A percentile compares a stretch with the other conserved stretches of the same genome.
Evolutionary conservation across 53 echinoderm and acorn worm species (phyloP).

Genomic region (Stichopus horrens): DNA sequence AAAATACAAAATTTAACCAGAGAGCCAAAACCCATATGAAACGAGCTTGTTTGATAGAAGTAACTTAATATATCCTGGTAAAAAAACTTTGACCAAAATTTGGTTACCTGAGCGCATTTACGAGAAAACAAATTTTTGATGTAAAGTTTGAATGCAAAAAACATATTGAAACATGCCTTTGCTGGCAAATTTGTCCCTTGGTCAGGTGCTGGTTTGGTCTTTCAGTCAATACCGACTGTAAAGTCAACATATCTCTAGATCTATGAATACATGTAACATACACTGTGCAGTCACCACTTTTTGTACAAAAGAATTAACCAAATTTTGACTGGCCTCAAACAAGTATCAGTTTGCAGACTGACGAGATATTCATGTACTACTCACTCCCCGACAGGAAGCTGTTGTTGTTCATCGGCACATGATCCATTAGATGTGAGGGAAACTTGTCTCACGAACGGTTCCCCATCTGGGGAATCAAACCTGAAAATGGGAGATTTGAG

Average conservation of each 20-base stretch:
- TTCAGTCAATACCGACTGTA: not conserved
- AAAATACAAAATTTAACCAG: too few relatives aligned
- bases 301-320: not conserved
- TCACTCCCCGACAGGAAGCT: slow-evolving; percentile 70
- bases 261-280: not conserved
- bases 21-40: too few relatives aligned
- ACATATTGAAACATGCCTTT: too few relatives aligned
- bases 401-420: slow-evolving; percentile 51
- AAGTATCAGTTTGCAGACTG: too few relatives aligned
- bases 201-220: too few relatives aligned
- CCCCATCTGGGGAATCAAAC: slow-evolving; percentile 55
- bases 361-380: slow-evolving; percentile 12
- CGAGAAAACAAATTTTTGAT: too few relatives aligned
- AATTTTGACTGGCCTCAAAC: not conserved
- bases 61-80: too few relatives aligned
- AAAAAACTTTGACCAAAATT: too few relatives aligned
- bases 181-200: too few relatives aligned
- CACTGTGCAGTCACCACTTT: not conserved
- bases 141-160: too few relatives aligned
- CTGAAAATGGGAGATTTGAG: not conserved
- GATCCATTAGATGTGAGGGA: slow-evolving; percentile 68
- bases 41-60: too few relatives aligned
- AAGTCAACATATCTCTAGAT: not conserved
- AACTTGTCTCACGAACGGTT: slow-evolving; percentile 56
- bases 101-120: too few relatives aligned